Evolutionary conservation across 2,113 vertebrate species (phyloP).

Genomic region (Kryptolebias marmoratus): DNA sequence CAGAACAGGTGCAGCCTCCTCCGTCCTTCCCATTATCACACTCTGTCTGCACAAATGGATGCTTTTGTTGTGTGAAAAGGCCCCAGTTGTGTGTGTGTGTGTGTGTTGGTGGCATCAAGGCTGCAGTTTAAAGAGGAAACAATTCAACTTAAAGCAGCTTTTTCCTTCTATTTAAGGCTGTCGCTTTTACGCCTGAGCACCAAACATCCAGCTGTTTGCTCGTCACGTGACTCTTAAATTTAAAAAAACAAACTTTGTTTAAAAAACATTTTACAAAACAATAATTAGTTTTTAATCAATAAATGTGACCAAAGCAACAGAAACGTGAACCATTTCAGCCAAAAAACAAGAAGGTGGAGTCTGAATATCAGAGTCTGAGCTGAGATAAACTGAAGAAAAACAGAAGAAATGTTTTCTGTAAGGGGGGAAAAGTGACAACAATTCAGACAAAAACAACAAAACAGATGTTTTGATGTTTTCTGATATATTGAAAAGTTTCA

Average conservation of each 20-base stretch:
- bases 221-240: neutral
- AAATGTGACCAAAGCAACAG: too few species aligned
- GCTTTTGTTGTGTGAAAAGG: slow-evolving; percentile 77
- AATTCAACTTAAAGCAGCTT: slow-evolving; percentile 55
- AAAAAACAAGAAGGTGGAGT: neutral
- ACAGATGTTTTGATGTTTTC: too few species aligned
- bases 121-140: slow-evolving; percentile 55
- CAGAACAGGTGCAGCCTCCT: slow-evolving; percentile 78
- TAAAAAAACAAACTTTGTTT: neutral
- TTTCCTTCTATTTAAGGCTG: slow-evolving; percentile 19
- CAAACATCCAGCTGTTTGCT: slow-evolving; percentile 19
- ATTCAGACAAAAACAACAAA: too few species aligned
- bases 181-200: neutral
- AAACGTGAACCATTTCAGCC: neutral
- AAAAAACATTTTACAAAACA: too few species aligned
- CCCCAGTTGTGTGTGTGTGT: slow-evolving; percentile 41
- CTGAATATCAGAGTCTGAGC: too few species aligned
- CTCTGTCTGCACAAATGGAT: slow-evolving; percentile 66
- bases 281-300: too few species aligned
- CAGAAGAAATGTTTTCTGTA: too few species aligned
- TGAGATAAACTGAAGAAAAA: too few species aligned
- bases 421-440: too few species aligned
- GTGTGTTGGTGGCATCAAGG: slow-evolving; percentile 41
- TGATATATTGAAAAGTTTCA: too few species aligned
- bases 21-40: slow-evolving; percentile 63